Conservation (phyloP, 2,797 vertebrate genomes). For the Perdix hodgsoniae region DNA sequence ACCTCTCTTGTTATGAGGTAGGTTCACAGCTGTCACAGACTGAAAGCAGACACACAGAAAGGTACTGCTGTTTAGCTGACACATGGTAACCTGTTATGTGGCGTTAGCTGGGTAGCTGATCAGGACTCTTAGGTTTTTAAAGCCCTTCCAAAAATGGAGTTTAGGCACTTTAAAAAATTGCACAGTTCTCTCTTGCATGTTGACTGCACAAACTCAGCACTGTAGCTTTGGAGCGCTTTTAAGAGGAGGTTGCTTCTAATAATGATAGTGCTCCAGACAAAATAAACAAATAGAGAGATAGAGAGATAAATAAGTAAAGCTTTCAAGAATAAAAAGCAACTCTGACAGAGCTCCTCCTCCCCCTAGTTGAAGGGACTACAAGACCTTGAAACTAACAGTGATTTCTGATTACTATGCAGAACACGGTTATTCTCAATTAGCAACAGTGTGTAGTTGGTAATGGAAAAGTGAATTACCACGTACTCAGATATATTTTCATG, state of each 20-base stretch:
- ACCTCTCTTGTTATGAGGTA: neutral
- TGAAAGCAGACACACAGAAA: neutral
- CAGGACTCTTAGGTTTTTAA: neutral
- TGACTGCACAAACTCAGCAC: neutral
- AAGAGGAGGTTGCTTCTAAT: neutral
- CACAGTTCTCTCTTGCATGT: neutral
- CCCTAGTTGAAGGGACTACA: neutral
- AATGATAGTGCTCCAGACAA: neutral
- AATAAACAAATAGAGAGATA: neutral
- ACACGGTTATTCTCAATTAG: neutral
- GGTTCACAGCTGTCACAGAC: conserved; percentile 26
- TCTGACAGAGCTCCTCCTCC: neutral
- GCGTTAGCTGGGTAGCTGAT: neutral
- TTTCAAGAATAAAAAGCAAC: neutral
- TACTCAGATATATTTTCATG: conserved; percentile 53
- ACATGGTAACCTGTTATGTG: neutral
- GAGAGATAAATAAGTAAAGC: neutral
- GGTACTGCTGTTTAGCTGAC: neutral
- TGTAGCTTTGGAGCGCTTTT: neutral
- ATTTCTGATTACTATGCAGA: neutral
- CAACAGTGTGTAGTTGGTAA: conserved; percentile 11
- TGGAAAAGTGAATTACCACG: conserved; percentile 49
- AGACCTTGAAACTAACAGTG: neutral
- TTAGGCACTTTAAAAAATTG: neutral
- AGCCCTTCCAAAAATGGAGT: neutral